A percentile compares a stretch with the other conserved stretches of the same genome.
Evolutionary conservation across 2,888 invertebrate genomes (phyloP).

Genomic region (Cephus sareptanus): DNA sequence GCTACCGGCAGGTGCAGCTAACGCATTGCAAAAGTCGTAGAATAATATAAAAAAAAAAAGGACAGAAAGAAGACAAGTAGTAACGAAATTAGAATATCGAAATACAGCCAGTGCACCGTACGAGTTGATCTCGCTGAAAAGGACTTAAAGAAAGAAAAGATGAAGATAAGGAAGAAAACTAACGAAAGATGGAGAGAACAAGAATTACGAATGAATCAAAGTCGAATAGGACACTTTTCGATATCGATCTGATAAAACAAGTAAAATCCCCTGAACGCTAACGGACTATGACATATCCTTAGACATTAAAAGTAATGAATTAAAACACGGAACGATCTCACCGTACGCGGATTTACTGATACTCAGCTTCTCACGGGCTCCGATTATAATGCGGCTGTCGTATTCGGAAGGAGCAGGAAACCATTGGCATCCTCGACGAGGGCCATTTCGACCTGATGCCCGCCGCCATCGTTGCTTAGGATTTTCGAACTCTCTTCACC

Average conservation of each 20-base stretch:
- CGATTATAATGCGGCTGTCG: not conserved
- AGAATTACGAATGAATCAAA: slow-evolving; percentile 12
- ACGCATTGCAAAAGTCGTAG: not conserved
- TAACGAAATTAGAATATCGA: not conserved
- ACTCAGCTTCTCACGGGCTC: not conserved
- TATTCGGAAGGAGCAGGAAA: not conserved
- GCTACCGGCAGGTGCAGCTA: not conserved
- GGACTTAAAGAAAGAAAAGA: slow-evolving; percentile 13
- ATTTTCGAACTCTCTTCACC: not conserved
- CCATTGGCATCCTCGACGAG: not conserved
- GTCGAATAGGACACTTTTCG: slow-evolving; percentile 24
- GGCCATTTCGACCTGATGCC: not conserved
- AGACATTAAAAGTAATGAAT: slow-evolving; percentile 23
- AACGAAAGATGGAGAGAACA: slow-evolving; percentile 15
- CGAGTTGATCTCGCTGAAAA: not conserved
- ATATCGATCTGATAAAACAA: slow-evolving; percentile 24
- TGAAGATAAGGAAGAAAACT: slow-evolving; percentile 24
- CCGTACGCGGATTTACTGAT: not conserved
- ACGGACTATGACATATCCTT: slow-evolving; percentile 24
- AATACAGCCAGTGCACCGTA: not conserved
- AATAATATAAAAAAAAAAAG: not conserved
- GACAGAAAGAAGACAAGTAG: not conserved
- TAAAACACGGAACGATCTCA: slow-evolving; percentile 17
- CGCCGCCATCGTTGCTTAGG: not conserved
- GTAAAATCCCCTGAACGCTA: slow-evolving; percentile 32